Evolutionary conservation across 1,140 invertebrate species (phyloP), one percentile per base, ranked within the genome.

Genomic region (Zaprionus nigranus): DNA sequence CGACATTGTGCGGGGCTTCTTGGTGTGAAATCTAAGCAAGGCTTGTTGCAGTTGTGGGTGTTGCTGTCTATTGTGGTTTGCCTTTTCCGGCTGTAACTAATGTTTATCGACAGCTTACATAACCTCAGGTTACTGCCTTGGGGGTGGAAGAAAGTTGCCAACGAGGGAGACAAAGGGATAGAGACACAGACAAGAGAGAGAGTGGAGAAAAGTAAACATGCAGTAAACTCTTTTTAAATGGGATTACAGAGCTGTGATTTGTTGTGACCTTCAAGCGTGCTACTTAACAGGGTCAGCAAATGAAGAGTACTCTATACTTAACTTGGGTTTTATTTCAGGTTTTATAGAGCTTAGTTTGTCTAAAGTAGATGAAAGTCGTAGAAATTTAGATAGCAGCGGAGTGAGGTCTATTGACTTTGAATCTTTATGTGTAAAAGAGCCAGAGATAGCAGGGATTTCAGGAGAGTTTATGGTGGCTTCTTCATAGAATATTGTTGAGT

Each of bases 1-100:
- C 63, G 63, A 65, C 64, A 64, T 65, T 71, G 73, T 75, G 67
- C 51, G 73, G 73, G 73, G 73, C 73, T 75, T 75, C 73, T 75
- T 75, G 72, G 60, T 64, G 68, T 64, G 73, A 75, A 75, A 75
- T 71, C 67, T 71, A 71, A 75, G 67, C 68, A 26, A 75, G 11
- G 11, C 61, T 70, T 70, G 51, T 7, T 7, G 40, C 20, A 17
- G n/a, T 62, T 60, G 65, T 61, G 65, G 65, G 70, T 67, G 71
- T 28, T 11, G 38, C 15, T 34, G 36, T 53, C 12, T 17, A 30
- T 11, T 11, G 40, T 54, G 51, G 49, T 63, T 40, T 43, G 40
- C n/a, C 40, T 46, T 46, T 46, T 46, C 40, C 40, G 40, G 40
- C 7, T 46, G 40, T 46, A 28, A 36, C 26, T 70, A 75, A 60